Evolutionary conservation across 64 coral and sea anemone species (phyloP), one percentile per base, ranked within the genome.

Genomic region (Dendrophyllia cribrosa): DNA sequence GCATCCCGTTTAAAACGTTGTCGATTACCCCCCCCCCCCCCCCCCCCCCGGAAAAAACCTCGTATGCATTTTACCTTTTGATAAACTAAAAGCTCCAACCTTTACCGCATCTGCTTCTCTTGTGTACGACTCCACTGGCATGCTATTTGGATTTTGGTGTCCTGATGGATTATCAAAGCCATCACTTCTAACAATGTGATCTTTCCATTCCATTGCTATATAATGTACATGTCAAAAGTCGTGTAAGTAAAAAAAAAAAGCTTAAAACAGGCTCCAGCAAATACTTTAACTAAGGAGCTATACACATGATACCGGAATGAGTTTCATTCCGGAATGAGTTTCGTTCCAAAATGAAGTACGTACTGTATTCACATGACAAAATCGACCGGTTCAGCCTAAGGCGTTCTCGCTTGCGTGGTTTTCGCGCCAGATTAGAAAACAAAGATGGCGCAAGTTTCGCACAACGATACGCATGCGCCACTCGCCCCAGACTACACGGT

Each of bases 141-240:
- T 88, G 19, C 74, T 96, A 87, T 74, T 71, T 14, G 97, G 97
- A 53, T 99, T 99, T 46, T 75, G 91, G 49, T 99, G 94, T 53
- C 86, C 43, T 24, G 66, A 73, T 26, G 94, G 94, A 47, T 91
- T 83, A 44, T 99, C 91, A 94, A 99, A 99, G 25, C 15, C 20
- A 43, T 87, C 19, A 56, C 97, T 99, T 51, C 74, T 89, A 24
- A 96, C 43, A 44, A 99, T 6, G n/a, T 80, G 70, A 26, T 89
- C 88, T 59, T 77, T 75, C 97, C 97, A 99, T 25, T 99, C 91
- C 43, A 62, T 94, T 47, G 65, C 97, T 99, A 34, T n/a, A 74
- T 75, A 24, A 86, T 49, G 14, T 66, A 24, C 34, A 61, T 69
- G 34, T 70, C 24, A 7, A 17, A 26, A 20, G 25, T 34, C 34